Conservation (phyloP, 1,140 invertebrate genomes). For the Psilanteris sp. region DNA sequence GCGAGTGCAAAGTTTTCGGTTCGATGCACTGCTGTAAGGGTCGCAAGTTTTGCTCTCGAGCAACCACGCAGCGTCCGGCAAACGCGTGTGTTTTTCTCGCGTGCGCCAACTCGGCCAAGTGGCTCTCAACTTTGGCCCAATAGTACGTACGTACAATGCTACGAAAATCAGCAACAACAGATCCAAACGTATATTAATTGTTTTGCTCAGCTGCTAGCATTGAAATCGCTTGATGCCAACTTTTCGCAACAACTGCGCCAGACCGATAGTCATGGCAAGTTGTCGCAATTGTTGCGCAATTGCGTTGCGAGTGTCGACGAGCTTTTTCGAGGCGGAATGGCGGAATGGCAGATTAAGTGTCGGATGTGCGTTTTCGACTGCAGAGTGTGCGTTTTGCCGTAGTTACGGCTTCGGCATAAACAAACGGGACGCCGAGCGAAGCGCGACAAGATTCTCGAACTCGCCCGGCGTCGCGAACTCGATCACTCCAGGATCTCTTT, state of each 20-base stretch:
- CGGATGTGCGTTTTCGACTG: neutral
- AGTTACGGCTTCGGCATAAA: neutral
- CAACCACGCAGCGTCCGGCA: constrained; percentile 27
- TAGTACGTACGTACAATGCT: constrained; percentile 32
- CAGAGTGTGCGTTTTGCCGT: neutral
- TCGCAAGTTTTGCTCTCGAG: neutral
- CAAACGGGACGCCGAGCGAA: neutral
- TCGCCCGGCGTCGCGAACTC: neutral
- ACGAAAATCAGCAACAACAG: neutral
- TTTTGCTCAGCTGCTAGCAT: no score
- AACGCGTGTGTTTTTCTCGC: constrained; percentile 42
- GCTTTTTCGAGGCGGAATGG: constrained; percentile 6
- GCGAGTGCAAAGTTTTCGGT: constrained; percentile 8
- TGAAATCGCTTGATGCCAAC: neutral
- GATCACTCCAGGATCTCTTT: neutral
- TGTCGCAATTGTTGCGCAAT: constrained; percentile 5
- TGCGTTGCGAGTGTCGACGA: constrained; percentile 1
- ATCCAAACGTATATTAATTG: no score
- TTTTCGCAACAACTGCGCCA: neutral
- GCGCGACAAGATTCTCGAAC: neutral
- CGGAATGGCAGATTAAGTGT: constrained; percentile 2
- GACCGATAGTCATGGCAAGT: neutral
- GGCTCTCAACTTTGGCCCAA: constrained; percentile 47
- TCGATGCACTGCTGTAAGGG: constrained; percentile 2
- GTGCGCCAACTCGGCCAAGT: constrained; percentile 37